Conservation (phyloP, 1,140 invertebrate genomes). For the Pachypeltis micranthus region DNA sequence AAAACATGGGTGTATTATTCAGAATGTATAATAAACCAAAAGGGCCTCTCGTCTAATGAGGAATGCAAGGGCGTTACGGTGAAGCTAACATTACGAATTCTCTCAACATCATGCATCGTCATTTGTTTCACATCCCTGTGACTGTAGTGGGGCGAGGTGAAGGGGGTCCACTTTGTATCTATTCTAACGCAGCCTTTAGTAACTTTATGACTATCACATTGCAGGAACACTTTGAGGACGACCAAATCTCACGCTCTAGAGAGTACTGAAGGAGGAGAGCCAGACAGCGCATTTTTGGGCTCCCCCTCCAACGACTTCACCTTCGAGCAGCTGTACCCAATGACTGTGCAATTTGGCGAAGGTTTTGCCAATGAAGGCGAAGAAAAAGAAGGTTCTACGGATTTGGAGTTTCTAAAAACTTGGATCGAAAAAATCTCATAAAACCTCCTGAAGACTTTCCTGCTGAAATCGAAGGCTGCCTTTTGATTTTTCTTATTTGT, state of each 20-base stretch:
- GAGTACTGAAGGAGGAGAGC: constrained; percentile 51
- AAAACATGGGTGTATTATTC: too few relatives aligned
- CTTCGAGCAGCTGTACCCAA: constrained; percentile 54
- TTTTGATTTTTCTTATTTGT: too few relatives aligned
- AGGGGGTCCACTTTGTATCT: not conserved
- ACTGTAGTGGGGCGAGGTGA: too few relatives aligned
- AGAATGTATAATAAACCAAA: too few relatives aligned
- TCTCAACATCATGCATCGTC: too few relatives aligned
- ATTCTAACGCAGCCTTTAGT: constrained; percentile 1
- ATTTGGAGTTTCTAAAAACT: not conserved
- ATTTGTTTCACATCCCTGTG: too few relatives aligned
- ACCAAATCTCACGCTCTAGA: constrained; percentile 66
- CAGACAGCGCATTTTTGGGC: constrained; percentile 49
- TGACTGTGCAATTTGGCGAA: constrained; percentile 61
- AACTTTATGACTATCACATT: constrained; percentile 26
- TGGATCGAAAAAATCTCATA: constrained; percentile 3
- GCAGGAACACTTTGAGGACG: constrained; percentile 59
- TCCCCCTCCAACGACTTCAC: constrained; percentile 66
- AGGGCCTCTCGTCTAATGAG: too few relatives aligned
- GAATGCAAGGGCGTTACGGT: too few relatives aligned
- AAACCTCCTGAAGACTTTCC: too few relatives aligned
- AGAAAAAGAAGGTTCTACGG: constrained; percentile 37
- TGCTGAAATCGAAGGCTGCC: too few relatives aligned
- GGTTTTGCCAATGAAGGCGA: constrained; percentile 48
- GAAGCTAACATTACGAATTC: too few relatives aligned